Conservation (phyloP, 2,888 invertebrate species). For the Rhagium mordax region DNA sequence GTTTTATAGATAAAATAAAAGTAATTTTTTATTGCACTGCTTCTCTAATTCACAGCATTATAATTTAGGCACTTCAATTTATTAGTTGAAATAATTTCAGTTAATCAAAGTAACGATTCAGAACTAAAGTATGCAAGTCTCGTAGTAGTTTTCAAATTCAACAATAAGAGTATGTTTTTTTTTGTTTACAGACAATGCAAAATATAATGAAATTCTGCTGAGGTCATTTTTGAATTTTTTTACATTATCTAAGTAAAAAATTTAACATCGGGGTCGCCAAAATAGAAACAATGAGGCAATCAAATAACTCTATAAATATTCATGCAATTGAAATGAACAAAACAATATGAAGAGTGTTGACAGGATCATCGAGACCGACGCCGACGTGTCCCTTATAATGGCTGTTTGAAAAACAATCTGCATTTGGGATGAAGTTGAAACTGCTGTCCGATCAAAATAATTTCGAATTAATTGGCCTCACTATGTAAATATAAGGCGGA, state of each 20-base stretch:
- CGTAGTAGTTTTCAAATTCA: too few relatives aligned
- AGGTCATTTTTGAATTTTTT: too few relatives aligned
- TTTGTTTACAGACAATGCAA: too few relatives aligned
- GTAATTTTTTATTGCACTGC: background rate
- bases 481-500: slow-evolving; percentile 7
- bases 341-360: slow-evolving; percentile 33
- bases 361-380: slow-evolving; percentile 28
- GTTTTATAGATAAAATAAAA: background rate
- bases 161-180: too few relatives aligned
- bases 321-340: slow-evolving; percentile 28
- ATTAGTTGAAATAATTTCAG: too few relatives aligned
- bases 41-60: too few relatives aligned
- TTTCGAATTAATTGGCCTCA: slow-evolving; percentile 16
- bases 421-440: slow-evolving; percentile 53
- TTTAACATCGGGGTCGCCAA: background rate
- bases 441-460: slow-evolving; percentile 18
- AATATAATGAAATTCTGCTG: too few relatives aligned
- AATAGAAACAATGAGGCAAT: background rate
- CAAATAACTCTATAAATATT: slow-evolving; percentile 30
- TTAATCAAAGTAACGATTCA: too few relatives aligned
- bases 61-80: too few relatives aligned
- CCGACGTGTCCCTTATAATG: slow-evolving; percentile 24
- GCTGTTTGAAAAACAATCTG: slow-evolving; percentile 56
- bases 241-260: background rate
- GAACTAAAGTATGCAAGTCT: too few relatives aligned